Evolutionary conservation across 2,797 vertebrate species (phyloP).

Genomic region (Sebastes aleutianus): DNA sequence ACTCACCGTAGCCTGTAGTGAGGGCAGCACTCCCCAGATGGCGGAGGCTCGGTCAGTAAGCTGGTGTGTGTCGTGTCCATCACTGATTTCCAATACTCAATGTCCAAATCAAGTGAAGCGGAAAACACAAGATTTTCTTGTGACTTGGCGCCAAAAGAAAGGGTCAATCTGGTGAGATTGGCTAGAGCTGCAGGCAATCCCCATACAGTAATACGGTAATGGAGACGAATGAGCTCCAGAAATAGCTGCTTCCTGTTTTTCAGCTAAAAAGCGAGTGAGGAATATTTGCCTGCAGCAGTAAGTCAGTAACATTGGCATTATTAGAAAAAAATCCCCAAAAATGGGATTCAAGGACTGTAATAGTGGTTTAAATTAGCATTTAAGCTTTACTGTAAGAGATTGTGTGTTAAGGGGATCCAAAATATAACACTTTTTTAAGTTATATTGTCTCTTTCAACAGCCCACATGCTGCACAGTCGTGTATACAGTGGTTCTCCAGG

Average conservation of each 20-base stretch:
- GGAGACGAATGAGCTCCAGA: slow-evolving; percentile 36
- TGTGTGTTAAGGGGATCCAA: background rate
- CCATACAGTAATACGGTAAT: slow-evolving; percentile 1
- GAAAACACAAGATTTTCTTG: slow-evolving; percentile 11
- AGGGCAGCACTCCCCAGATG: background rate
- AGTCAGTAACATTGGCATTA: background rate
- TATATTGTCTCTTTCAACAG: background rate
- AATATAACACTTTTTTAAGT: background rate
- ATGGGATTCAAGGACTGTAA: background rate
- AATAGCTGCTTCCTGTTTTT: slow-evolving; percentile 49
- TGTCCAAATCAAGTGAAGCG: slow-evolving; percentile 32
- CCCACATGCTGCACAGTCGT: background rate
- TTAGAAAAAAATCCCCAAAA: background rate
- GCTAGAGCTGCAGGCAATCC: slow-evolving; percentile 5
- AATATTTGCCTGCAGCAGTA: background rate
- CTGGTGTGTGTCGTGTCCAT: slow-evolving; percentile 10
- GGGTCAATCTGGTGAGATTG: background rate
- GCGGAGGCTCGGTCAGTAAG: background rate
- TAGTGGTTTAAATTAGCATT: background rate
- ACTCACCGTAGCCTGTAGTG: slow-evolving; percentile 19
- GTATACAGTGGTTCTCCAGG: background rate
- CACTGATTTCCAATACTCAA: slow-evolving; percentile 42
- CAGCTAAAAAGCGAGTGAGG: slow-evolving; percentile 1
- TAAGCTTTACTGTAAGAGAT: background rate
- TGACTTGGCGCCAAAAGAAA: slow-evolving; percentile 24